Conservation (phyloP, 2,113 vertebrate genomes). For the Ammospiza nelsoni region DNA sequence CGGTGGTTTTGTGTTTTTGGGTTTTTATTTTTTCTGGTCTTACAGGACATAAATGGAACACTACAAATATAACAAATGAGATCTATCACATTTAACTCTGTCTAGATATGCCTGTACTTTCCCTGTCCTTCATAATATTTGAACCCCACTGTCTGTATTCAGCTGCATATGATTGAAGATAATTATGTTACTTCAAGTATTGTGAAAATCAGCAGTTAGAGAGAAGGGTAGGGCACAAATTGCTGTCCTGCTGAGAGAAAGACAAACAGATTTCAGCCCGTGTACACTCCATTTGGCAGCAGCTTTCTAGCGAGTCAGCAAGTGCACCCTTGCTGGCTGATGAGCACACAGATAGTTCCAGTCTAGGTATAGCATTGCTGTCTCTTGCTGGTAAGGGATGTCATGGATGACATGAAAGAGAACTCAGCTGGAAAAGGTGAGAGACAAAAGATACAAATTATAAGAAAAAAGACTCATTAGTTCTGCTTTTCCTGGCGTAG, state of each 20-base stretch:
- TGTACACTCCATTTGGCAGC: conserved; percentile 54
- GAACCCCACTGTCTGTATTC: neutral
- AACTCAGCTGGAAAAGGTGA: conserved; percentile 31
- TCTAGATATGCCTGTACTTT: neutral
- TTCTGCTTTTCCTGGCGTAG: neutral
- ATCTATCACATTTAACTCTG: neutral
- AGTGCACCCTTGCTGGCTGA: conserved; percentile 30
- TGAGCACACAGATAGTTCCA: conserved; percentile 1
- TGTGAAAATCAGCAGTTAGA: conserved; percentile 46
- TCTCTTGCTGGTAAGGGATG: conserved; percentile 21
- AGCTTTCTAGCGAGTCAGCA: conserved; percentile 55
- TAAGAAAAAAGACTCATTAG: neutral
- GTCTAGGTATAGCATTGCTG: neutral
- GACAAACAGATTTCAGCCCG: conserved; percentile 32
- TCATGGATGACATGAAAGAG: conserved; percentile 35
- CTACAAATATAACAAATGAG: neutral
- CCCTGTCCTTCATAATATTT: neutral
- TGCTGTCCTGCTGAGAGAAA: conserved; percentile 44
- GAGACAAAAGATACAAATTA: conserved; percentile 26
- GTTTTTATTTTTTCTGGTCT: neutral
- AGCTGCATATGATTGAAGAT: neutral
- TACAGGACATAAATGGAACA: neutral
- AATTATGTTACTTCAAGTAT: conserved; percentile 25
- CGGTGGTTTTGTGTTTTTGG: neutral
- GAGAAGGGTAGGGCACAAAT: neutral